phyloP scores from a whole-genome alignment of 2,113 vertebrate species.

The Pseudorectes ferrugineus region DNA sequence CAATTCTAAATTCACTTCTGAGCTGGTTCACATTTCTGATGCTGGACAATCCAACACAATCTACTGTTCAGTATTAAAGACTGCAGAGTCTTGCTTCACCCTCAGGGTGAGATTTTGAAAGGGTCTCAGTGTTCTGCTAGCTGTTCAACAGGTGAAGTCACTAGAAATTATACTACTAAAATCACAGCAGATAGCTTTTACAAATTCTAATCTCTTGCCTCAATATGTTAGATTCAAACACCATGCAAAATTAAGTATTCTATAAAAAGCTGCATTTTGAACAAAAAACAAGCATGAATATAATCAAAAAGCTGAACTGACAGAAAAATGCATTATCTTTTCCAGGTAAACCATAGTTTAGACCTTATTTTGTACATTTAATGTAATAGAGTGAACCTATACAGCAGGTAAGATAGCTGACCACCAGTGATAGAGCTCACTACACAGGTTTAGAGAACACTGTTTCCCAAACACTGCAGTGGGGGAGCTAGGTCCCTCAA shows the following conservation, averaged over 20 bases:
- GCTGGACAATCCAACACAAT: neutral
- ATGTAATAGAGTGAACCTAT: neutral
- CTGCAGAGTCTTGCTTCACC: neutral
- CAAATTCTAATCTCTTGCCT: neutral
- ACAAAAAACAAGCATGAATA: neutral
- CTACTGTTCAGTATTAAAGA: neutral
- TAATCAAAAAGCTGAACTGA: neutral
- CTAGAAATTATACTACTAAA: neutral
- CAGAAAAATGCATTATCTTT: neutral
- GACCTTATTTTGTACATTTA: neutral
- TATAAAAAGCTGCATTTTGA: neutral
- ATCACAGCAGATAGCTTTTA: neutral
- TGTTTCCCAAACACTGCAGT: neutral
- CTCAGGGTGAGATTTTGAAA: neutral
- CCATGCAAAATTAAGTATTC: neutral
- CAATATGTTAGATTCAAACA: neutral
- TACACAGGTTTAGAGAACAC: neutral
- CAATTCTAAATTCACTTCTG: neutral
- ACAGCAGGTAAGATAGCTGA: neutral
- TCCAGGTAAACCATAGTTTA: neutral
- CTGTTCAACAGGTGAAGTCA: neutral
- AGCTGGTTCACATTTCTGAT: neutral
- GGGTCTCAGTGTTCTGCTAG: neutral
- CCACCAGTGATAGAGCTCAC: neutral
- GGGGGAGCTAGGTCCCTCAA: neutral